phyloP scores from a whole-genome alignment of 2,113 vertebrate species.

The Loxodonta africana region DNA sequence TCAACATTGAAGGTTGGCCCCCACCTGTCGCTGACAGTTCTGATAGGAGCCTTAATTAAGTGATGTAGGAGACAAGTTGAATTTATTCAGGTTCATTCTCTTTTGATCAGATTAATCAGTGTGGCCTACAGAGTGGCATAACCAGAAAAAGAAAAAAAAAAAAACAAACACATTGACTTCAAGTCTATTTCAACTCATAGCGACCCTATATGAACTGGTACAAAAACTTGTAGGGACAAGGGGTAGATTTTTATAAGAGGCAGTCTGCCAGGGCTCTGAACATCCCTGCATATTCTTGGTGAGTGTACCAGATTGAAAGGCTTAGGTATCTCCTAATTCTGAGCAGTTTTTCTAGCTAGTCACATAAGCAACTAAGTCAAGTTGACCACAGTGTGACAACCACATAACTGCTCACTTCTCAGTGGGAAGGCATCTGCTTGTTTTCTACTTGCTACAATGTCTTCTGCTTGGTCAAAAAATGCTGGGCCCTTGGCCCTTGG shows the following conservation, averaged over 20 bases:
- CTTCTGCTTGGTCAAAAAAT: background rate
- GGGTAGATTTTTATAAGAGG: background rate
- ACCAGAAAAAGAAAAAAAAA: background rate
- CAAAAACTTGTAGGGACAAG: background rate
- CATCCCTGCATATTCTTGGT: background rate
- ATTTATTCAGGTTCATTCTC: background rate
- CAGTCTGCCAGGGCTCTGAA: background rate
- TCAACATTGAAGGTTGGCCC: background rate
- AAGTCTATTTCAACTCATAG: no score
- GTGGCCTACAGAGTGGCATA: background rate
- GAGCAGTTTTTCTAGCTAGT: background rate
- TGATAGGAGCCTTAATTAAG: background rate
- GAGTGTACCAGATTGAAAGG: background rate
- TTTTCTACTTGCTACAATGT: background rate
- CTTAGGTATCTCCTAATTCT: background rate
- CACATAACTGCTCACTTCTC: background rate
- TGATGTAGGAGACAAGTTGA: background rate
- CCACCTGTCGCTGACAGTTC: background rate
- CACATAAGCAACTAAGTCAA: conserved; percentile 29
- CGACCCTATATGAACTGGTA: background rate
- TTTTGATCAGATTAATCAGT: background rate
- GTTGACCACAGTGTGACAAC: background rate
- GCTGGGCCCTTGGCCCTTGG: background rate
- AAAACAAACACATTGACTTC: no score
- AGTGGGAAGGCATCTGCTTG: background rate